These are phyloP conservation scores for Nannoperca australis DNA, from an alignment of 2,797 vertebrate species.

Conservation along the genomic window DNA sequence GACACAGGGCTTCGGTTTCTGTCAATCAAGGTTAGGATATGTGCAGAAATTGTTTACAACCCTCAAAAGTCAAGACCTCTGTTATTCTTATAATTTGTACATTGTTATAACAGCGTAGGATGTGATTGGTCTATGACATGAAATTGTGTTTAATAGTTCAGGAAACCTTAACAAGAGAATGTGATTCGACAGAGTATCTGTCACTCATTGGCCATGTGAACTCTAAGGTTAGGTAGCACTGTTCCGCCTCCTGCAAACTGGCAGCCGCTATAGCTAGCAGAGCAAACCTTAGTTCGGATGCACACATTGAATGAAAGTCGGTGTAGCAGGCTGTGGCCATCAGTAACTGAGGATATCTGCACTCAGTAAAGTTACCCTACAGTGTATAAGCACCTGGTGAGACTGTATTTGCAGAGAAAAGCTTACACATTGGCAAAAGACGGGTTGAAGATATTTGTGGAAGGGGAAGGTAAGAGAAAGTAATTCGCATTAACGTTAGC, in stretches of 20 bases:
- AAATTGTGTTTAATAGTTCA: neutral
- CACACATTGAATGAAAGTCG: constrained; percentile 83
- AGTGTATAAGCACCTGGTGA: neutral
- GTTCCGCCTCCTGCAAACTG: constrained; percentile 57
- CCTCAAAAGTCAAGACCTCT: neutral
- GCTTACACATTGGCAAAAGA: constrained; percentile 19
- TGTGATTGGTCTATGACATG: neutral
- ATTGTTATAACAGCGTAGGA: neutral
- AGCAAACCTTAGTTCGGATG: constrained; percentile 38
- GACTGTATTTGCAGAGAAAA: neutral
- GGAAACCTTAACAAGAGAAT: neutral
- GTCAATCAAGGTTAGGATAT: neutral
- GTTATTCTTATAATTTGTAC: neutral
- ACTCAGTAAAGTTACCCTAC: constrained; percentile 16
- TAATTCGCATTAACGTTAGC: constrained; percentile 59
- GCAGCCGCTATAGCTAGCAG: constrained; percentile 55
- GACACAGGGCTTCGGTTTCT: neutral
- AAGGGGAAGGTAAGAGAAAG: constrained; percentile 72
- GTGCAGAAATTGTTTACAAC: neutral
- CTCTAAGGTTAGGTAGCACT: constrained; percentile 55
- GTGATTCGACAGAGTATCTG: constrained; percentile 52
- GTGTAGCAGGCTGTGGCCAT: constrained; percentile 48
- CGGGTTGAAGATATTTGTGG: constrained; percentile 44
- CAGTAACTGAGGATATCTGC: constrained; percentile 35
- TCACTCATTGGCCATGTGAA: constrained; percentile 40